Conservation (phyloP, 1,140 invertebrate genomes). For the Magallana ariakensis region DNA sequence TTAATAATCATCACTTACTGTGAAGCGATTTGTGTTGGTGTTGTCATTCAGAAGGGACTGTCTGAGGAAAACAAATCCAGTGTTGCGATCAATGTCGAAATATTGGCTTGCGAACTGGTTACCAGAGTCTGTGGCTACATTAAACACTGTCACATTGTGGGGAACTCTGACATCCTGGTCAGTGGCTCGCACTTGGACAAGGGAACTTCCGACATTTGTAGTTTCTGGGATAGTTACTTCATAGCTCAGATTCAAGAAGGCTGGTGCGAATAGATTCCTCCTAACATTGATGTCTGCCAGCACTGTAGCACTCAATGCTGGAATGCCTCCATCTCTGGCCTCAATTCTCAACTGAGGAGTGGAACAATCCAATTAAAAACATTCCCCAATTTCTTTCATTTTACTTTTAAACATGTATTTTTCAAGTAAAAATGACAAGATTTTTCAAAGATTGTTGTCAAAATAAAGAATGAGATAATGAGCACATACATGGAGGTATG, state of each 20-base stretch:
- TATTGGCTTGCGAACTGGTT: conserved; percentile 47
- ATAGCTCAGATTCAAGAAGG: conserved; percentile 79
- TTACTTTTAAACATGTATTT: too few relatives aligned
- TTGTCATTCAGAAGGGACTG: conserved; percentile 44
- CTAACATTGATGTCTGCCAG: conserved; percentile 65
- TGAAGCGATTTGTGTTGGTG: conserved; percentile 27
- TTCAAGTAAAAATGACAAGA: too few relatives aligned
- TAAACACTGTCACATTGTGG: conserved; percentile 41
- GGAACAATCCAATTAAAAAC: not conserved
- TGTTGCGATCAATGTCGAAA: conserved; percentile 60
- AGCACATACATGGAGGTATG: too few relatives aligned
- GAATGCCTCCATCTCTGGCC: conserved; percentile 64
- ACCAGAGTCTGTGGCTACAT: not conserved
- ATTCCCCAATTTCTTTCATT: too few relatives aligned
- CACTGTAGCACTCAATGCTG: conserved; percentile 56
- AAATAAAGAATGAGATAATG: too few relatives aligned
- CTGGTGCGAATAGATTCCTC: conserved; percentile 82
- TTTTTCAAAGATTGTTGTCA: too few relatives aligned
- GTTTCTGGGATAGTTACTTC: conserved; percentile 55
- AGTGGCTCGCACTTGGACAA: conserved; percentile 51
- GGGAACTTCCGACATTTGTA: conserved; percentile 14
- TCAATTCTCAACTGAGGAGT: conserved; percentile 56
- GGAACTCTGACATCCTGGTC: conserved; percentile 54
- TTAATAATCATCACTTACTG: conserved; percentile 5
- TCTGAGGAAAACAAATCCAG: conserved; percentile 57